Percentiles rank a stretch among this genome's conserved stretches.
Conservation (phyloP, 2,888 invertebrate species). For the Lasioglossum calceatum region DNA sequence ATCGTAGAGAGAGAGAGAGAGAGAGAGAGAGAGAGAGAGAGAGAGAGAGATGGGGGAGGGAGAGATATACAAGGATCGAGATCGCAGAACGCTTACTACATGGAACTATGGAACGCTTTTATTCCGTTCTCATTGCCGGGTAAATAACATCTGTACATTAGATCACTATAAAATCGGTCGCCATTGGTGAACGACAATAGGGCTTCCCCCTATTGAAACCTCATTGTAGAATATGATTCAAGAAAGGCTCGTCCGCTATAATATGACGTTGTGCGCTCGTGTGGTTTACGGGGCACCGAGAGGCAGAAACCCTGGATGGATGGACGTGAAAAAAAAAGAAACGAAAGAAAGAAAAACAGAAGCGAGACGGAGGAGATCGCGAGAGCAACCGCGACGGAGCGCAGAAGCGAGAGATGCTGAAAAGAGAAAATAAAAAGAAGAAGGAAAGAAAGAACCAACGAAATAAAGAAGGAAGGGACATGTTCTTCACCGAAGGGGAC, state of each 20-base stretch:
- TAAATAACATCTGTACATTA: conserved; percentile 84
- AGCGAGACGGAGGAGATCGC: conserved; percentile 16
- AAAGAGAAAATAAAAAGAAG: conserved; percentile 8
- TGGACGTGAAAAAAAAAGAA: conserved; percentile 17
- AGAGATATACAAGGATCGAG: conserved; percentile 77
- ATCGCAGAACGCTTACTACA: conserved; percentile 76
- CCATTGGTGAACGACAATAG: conserved; percentile 80
- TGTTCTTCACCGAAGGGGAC: conserved; percentile 39
- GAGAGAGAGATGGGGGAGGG: conserved; percentile 48
- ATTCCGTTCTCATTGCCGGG: conserved; percentile 81
- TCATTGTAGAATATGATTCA: conserved; percentile 80
- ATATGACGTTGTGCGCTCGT: conserved; percentile 65
- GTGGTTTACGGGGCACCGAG: conserved; percentile 62
- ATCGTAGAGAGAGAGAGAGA: neutral
- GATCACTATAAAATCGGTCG: conserved; percentile 83
- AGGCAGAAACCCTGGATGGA: conserved; percentile 47
- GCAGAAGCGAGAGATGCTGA: neutral
- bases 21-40: neutral
- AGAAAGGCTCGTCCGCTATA: conserved; percentile 76
- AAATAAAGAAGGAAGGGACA: conserved; percentile 45
- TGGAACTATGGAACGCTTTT: conserved; percentile 77
- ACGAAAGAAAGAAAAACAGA: conserved; percentile 31
- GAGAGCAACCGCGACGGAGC: conserved; percentile 20
- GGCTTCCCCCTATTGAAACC: conserved; percentile 78
- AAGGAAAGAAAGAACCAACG: conserved; percentile 9